Evolutionary conservation across 2,888 invertebrate genomes (phyloP).

Genomic region (Augiades crinisus): DNA sequence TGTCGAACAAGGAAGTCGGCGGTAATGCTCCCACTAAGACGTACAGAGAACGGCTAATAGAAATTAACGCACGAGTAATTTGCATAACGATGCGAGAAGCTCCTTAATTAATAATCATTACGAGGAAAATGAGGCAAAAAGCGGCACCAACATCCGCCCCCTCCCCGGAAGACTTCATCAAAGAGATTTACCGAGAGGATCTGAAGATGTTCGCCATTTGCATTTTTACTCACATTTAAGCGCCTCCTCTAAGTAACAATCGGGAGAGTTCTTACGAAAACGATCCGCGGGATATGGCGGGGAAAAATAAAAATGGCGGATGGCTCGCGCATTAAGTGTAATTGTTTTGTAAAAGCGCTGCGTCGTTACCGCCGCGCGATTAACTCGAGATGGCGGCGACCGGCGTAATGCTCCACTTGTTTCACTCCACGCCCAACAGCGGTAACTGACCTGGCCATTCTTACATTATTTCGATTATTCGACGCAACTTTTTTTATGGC

Average conservation of each 20-base stretch:
- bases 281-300: conserved; percentile 20
- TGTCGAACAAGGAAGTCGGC: not conserved
- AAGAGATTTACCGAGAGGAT: conserved; percentile 4
- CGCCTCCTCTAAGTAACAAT: conserved; percentile 6
- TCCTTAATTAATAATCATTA: conserved; percentile 25
- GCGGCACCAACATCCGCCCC: conserved; percentile 18
- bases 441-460: too few relatives aligned
- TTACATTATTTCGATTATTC: too few relatives aligned
- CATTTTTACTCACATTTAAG: conserved; percentile 21
- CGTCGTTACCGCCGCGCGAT: conserved; percentile 13
- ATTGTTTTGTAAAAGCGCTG: conserved; percentile 18
- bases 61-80: conserved; percentile 13
- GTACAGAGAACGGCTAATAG: conserved; percentile 1
- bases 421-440: too few relatives aligned
- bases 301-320: conserved; percentile 21
- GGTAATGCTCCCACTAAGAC: not conserved
- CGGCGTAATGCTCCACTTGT: not conserved
- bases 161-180: conserved; percentile 19
- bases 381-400: not conserved
- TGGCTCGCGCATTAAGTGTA: conserved; percentile 17
- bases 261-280: conserved; percentile 15
- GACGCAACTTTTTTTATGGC: too few relatives aligned
- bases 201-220: conserved; percentile 15
- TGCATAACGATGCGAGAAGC: conserved; percentile 13
- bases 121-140: conserved; percentile 17